A percentile compares a stretch with the other conserved stretches of the same genome.
phyloP scores from a whole-genome alignment of 1,140 invertebrate species.

The Cecropterus lyciades region DNA sequence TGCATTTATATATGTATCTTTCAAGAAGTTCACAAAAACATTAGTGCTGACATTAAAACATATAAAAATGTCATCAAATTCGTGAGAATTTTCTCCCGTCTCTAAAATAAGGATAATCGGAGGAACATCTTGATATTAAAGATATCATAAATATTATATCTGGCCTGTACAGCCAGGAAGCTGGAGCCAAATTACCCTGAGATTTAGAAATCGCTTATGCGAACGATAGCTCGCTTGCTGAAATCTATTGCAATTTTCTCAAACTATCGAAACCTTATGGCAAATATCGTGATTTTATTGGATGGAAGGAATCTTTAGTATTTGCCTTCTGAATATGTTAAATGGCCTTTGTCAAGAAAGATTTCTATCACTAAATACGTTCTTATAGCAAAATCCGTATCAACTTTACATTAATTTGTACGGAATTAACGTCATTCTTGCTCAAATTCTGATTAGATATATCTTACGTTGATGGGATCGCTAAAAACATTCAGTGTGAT shows the following conservation, averaged over 20 bases:
- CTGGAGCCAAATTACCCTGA: not conserved
- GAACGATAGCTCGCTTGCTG: not conserved
- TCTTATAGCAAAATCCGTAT: too few relatives aligned
- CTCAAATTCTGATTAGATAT: not conserved
- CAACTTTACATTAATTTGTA: not conserved
- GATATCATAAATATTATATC: not conserved
- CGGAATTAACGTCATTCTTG: too few relatives aligned
- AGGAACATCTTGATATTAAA: too few relatives aligned
- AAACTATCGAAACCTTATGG: not conserved
- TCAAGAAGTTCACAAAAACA: too few relatives aligned
- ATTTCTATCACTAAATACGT: not conserved
- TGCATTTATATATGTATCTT: too few relatives aligned
- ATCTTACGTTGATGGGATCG: too few relatives aligned
- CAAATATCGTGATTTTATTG: not conserved
- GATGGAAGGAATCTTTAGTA: not conserved
- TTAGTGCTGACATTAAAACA: too few relatives aligned
- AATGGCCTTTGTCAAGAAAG: not conserved
- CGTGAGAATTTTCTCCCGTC: too few relatives aligned
- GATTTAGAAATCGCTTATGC: not conserved
- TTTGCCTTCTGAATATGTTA: not conserved
- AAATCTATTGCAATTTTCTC: not conserved
- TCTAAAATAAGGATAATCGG: too few relatives aligned
- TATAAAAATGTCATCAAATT: too few relatives aligned
- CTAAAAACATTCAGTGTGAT: too few relatives aligned
- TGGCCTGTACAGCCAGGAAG: not conserved